A percentile compares a stretch with the other conserved stretches of the same genome.
Conservation (phyloP, 2,797 vertebrate genomes). For the Vultur gryphus region DNA sequence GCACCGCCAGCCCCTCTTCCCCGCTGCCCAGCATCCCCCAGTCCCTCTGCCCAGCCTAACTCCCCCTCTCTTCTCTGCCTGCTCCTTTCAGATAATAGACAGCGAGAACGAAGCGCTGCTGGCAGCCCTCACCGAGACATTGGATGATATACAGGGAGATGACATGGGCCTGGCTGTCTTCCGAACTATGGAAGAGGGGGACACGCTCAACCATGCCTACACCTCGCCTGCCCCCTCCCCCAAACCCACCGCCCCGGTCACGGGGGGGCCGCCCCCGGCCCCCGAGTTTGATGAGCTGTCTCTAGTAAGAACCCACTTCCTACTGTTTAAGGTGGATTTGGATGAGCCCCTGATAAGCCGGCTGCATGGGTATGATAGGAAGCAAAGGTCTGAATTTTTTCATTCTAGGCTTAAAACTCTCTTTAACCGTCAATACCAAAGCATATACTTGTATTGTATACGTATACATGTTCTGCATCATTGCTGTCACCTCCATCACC, state of each 20-base stretch:
- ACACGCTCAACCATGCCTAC: constrained; percentile 63
- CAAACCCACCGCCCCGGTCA: constrained; percentile 75
- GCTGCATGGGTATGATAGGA: constrained; percentile 79
- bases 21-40: not conserved
- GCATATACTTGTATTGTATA: constrained; percentile 74
- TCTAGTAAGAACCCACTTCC: constrained; percentile 87
- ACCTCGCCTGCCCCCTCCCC: constrained; percentile 70
- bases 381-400: constrained; percentile 88
- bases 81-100: constrained; percentile 82
- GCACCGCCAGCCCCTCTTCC: not conserved
- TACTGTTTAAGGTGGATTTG: constrained; percentile 80
- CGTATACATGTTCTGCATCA: constrained; percentile 69
- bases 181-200: constrained; percentile 83
- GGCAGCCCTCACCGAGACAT: constrained; percentile 91
- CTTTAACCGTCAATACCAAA: constrained; percentile 71
- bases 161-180: constrained; percentile 89
- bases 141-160: constrained; percentile 92
- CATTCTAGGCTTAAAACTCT: constrained; percentile 84
- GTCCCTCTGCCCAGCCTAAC: not conserved
- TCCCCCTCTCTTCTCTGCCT: not conserved
- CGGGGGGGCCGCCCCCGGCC: constrained; percentile 68
- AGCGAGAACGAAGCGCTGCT: constrained; percentile 95
- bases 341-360: constrained; percentile 81
- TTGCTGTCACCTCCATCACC: constrained; percentile 66
- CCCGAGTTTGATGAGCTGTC: constrained; percentile 90